These are phyloP conservation scores for Chiroxiphia lanceolata DNA, from an alignment of 2,797 vertebrate genomes.

Conservation along the genomic window DNA sequence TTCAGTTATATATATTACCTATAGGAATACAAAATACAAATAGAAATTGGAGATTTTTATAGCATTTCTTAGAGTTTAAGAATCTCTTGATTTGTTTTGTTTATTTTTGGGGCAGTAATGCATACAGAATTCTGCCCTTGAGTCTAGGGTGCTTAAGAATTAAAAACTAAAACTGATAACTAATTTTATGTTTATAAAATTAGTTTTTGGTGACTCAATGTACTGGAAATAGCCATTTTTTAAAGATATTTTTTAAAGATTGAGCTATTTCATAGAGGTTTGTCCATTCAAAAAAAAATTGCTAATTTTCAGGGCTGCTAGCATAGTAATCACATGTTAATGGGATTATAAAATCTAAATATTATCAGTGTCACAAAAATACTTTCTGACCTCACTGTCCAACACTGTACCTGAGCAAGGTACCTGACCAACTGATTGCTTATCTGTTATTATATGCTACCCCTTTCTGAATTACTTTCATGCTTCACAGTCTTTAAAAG, in stretches of 20 bases:
- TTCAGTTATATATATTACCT: conserved; percentile 13
- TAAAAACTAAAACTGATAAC: not conserved
- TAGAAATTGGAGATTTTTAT: conserved; percentile 46
- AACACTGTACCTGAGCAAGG: not conserved
- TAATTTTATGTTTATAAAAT: not conserved
- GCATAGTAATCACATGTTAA: not conserved
- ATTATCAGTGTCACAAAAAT: not conserved
- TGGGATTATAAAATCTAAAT: not conserved
- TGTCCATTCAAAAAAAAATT: not conserved
- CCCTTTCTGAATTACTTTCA: not conserved
- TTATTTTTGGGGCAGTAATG: conserved; percentile 4
- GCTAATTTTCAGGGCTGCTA: not conserved
- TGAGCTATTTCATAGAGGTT: not conserved
- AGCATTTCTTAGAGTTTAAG: conserved; percentile 37
- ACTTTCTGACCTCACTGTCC: not conserved
- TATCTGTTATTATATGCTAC: not conserved
- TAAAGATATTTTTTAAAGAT: not conserved
- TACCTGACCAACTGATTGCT: not conserved
- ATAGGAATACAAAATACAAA: conserved; percentile 59
- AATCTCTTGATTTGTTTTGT: conserved; percentile 7
- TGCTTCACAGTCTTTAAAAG: not conserved
- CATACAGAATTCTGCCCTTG: not conserved
- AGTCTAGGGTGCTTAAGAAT: not conserved
- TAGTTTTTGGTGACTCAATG: not conserved
- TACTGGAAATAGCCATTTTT: not conserved